Evolutionary conservation across 2,888 invertebrate genomes (phyloP), one percentile per base, ranked within the genome.

Genomic region (Homarus gammarus): DNA sequence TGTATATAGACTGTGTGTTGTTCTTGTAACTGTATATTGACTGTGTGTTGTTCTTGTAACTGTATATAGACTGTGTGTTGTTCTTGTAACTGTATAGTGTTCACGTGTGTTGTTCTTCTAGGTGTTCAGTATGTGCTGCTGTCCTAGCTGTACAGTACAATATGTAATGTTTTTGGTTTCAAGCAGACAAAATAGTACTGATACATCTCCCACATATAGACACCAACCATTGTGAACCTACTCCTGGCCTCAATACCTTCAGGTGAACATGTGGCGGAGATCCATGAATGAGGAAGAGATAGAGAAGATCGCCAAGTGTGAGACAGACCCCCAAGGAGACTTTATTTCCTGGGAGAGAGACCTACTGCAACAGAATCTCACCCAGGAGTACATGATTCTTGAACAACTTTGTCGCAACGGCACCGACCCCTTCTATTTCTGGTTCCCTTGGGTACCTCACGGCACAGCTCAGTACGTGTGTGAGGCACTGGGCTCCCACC

Each of bases 231-330:
- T 61, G 36, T 64, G 22, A 15, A 2, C 31, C 2, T 75, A 22
- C 15, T 18, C 3, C 44, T 33, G 2, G 77, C 40, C 8, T 38
- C 0, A 49, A 49, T 2, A 5, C 18, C 44, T 38, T n/a, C 84
- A 90, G 90, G 87, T 90, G 22, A 88, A 90, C 51, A 70, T 90
- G n/a, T 90, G 90, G 90, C 68, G 75, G 31, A 40, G 79, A 61
- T 64, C 40, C 22, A 38, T 90, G 49, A 51, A n/a, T 15, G 73
- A 36, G 8, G 75, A 88, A 22, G 81, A 84, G 33, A 68, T 90
- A 15, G 12, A 22, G 1, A 51, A 56, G 44, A 40, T 90, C 27
- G 85, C 84, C n/a, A 22, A 33, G 22, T 90, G 90, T 70, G 31
- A 44, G 15, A 38, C 31, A 8, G 85, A 90, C 44, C 33, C 70